Conservation (phyloP, 2,888 invertebrate species). For the Emesis furor region DNA sequence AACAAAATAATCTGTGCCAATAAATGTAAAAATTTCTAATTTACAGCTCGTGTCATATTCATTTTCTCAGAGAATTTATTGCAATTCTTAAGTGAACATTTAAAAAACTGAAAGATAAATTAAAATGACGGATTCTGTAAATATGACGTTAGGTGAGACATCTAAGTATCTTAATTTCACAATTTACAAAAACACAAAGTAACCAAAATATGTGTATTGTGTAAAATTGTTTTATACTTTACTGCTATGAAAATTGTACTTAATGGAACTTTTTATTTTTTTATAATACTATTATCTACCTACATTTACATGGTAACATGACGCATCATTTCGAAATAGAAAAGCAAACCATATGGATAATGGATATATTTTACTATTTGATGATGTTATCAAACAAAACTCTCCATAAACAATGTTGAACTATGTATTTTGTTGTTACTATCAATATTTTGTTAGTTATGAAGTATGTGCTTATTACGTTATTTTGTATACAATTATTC, state of each 20-base stretch:
- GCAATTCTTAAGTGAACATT: neutral
- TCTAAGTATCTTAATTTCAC: neutral
- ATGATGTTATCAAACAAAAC: neutral
- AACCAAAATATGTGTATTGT: neutral
- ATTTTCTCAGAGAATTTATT: neutral
- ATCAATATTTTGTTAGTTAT: too few species aligned
- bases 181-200: too few species aligned
- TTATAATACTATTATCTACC: neutral
- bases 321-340: slow-evolving; percentile 51
- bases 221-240: neutral
- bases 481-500: too few species aligned
- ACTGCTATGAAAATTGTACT: too few species aligned
- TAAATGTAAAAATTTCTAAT: neutral
- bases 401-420: neutral
- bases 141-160: slow-evolving; percentile 87
- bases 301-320: slow-evolving; percentile 34
- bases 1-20: too few species aligned
- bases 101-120: neutral
- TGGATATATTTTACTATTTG: neutral
- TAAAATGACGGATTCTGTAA: slow-evolving; percentile 85
- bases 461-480: too few species aligned
- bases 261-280: slow-evolving; percentile 3
- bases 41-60: neutral
- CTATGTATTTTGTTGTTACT: neutral
- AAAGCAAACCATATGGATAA: neutral